Conservation (phyloP, 1,140 invertebrate species). For the Ruditapes philippinarum region DNA sequence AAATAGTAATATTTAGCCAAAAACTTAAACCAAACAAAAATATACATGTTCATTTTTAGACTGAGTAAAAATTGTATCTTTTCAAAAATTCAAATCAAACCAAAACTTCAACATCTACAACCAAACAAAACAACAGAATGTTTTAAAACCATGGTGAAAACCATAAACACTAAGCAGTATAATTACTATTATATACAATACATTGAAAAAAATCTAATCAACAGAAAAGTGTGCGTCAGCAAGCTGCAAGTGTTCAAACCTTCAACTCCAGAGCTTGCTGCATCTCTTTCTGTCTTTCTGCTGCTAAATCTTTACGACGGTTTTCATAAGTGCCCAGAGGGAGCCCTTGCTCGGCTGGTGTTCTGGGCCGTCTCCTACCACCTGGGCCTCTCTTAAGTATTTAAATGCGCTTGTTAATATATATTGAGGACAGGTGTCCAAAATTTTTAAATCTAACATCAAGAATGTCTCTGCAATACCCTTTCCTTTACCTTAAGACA, state of each 20-base stretch:
- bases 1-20: no score
- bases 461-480: no score
- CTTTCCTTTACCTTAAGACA: no score
- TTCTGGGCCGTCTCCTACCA: conserved; percentile 18
- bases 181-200: neutral
- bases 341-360: conserved; percentile 43
- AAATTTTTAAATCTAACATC: no score
- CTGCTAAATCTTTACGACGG: conserved; percentile 20
- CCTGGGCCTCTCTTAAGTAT: conserved; percentile 7
- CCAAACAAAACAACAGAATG: neutral
- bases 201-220: neutral
- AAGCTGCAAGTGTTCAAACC: conserved; percentile 47
- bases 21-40: no score
- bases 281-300: conserved; percentile 47
- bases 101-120: neutral
- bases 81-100: no score
- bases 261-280: conserved; percentile 42
- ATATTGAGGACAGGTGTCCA: no score
- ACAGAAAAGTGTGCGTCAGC: neutral
- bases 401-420: neutral
- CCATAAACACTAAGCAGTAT: neutral
- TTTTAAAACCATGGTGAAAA: conserved; percentile 12
- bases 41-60: no score
- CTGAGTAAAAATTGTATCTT: no score
- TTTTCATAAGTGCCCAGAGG: conserved; percentile 58